Base-by-base conservation (phyloP, 2,888 invertebrate genomes). In the Microctonus hyperodae region DNA sequence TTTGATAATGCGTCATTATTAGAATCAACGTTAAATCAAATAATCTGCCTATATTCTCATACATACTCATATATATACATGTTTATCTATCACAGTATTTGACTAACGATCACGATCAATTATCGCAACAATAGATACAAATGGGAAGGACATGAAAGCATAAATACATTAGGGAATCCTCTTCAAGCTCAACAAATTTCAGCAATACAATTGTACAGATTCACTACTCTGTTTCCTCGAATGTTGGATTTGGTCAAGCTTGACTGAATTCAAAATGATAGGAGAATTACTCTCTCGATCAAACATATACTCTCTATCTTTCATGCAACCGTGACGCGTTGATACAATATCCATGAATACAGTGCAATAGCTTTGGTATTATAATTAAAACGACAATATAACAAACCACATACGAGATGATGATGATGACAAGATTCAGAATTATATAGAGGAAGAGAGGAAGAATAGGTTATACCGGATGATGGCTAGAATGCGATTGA, bases 61-160 rank as follows among this genome's bases (percentile, higher is more conserved):
- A n/a, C n/a, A n/a, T n/a, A n/a, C n/a, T n/a, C 28, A 28, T 3
- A 28, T 28, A 28, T 28, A 28, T n/a, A n/a, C n/a, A 65, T 62
- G 40, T 59, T 23, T 51, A 51, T 33, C 20, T 35, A 62, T 59
- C 37, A 23, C 72, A 73, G 72, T 74, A 72, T 72, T 73, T 70
- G 70, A 70, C 72, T 69, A 69, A 70, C 70, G 69, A 69, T 72
- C 67, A 71, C 71, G 72, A 74, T 75, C 72, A 75, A 75, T 74
- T 75, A 75, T 71, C 67, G 67, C 71, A 70, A 73, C 70, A 73
- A 71, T 72, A 72, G 72, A 75, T 73, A 74, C 71, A 73, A 72
- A 70, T 70, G 72, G 71, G 66, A 71, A 72, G 64, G 70, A 69
- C 73, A 69, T 9, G 9, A 3, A 16, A 44, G 44, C 16, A 13